These are phyloP conservation scores for Chrysolina americana DNA, from an alignment of 2,888 invertebrate genomes.

Conservation along the genomic window DNA sequence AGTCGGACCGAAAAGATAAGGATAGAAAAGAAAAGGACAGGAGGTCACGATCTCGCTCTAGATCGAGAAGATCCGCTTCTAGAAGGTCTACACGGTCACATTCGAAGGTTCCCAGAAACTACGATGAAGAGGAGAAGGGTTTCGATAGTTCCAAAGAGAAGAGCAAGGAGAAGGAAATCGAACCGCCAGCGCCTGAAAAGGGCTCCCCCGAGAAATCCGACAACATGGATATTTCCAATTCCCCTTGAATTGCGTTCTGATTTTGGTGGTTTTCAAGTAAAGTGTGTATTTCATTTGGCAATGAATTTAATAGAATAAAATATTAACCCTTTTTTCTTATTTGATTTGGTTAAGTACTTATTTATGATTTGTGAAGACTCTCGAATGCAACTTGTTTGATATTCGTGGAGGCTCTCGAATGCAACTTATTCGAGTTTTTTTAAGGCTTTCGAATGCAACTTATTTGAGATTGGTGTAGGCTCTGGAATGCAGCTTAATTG, in stretches of 20 bases:
- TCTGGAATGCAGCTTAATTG: no score
- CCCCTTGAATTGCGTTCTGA: slow-evolving; percentile 72
- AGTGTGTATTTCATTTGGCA: neutral
- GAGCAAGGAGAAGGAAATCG: slow-evolving; percentile 52
- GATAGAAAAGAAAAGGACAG: slow-evolving; percentile 58
- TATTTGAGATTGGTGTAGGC: no score
- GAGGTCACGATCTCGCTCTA: slow-evolving; percentile 57
- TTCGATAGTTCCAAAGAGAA: slow-evolving; percentile 68
- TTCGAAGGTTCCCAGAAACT: slow-evolving; percentile 70
- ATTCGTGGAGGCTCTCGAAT: no score
- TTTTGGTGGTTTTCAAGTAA: neutral
- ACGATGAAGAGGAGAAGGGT: slow-evolving; percentile 72
- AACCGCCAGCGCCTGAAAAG: slow-evolving; percentile 68
- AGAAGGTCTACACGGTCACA: slow-evolving; percentile 59
- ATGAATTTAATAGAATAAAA: neutral
- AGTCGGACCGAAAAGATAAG: slow-evolving; percentile 61
- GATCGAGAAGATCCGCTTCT: slow-evolving; percentile 50
- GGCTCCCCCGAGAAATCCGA: slow-evolving; percentile 75
- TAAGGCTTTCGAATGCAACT: no score
- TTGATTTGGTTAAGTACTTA: neutral
- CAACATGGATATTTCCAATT: slow-evolving; percentile 87
- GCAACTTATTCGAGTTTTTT: no score
- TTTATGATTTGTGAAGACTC: neutral
- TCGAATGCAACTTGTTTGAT: no score
- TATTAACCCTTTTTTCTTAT: neutral